phyloP scores from a whole-genome alignment of 1,140 invertebrate genomes.

The Trichogramma pretiosum region DNA sequence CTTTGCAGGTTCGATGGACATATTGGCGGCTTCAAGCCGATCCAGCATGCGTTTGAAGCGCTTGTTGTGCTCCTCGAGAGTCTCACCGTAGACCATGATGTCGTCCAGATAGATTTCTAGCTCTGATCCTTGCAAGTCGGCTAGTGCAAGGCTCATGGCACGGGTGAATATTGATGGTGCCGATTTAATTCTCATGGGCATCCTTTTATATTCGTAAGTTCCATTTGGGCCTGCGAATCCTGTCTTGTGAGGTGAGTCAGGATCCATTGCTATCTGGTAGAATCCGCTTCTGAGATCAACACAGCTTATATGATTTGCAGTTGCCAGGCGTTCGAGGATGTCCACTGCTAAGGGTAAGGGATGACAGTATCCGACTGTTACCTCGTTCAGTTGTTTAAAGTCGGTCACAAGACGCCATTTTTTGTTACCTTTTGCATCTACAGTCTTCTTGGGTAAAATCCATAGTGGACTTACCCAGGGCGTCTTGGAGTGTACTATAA shows the following conservation, averaged over 20 bases:
- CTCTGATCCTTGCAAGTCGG: not conserved
- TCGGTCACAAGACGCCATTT: conserved; percentile 2
- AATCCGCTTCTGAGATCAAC: not conserved
- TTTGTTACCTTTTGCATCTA: not conserved
- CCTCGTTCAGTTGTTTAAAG: not conserved
- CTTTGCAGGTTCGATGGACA: not conserved
- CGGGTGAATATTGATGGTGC: not conserved
- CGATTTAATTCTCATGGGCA: not conserved
- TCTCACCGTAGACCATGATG: not conserved
- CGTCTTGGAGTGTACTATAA: not conserved
- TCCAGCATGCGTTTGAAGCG: not conserved
- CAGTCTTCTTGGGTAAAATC: conserved; percentile 7
- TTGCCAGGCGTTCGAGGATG: not conserved
- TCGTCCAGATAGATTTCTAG: not conserved
- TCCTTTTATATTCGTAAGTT: not conserved
- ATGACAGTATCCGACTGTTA: not conserved
- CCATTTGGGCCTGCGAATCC: not conserved
- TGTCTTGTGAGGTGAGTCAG: not conserved
- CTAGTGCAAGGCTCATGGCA: not conserved
- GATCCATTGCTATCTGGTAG: not conserved
- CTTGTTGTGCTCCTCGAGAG: not conserved
- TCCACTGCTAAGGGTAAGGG: not conserved
- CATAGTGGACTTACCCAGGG: not conserved
- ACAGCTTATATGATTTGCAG: not conserved
- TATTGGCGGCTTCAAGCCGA: not conserved